Evolutionary conservation across 2,113 vertebrate genomes (phyloP).

Genomic region (Tragelaphus buxtoni): DNA sequence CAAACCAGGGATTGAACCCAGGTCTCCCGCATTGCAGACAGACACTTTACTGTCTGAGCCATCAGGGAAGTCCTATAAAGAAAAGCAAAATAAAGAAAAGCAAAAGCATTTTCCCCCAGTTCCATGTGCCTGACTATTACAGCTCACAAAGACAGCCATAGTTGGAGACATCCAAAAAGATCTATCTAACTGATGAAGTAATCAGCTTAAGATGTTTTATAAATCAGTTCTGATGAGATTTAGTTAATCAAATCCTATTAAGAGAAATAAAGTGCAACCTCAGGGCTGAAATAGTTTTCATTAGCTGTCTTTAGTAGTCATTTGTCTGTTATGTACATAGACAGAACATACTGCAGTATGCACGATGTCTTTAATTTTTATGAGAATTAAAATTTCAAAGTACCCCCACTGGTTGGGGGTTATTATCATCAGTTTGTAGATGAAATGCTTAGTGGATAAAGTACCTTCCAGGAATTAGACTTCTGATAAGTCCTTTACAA

Average conservation of each 20-base stretch:
- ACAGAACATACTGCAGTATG: background rate
- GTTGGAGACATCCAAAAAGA: background rate
- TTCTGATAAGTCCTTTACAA: background rate
- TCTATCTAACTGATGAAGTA: fast-evolving
- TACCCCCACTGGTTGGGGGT: background rate
- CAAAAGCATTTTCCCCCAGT: background rate
- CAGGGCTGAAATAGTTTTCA: background rate
- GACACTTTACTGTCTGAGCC: too few species aligned
- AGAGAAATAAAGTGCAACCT: background rate
- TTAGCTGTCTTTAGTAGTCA: background rate
- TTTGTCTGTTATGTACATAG: fast-evolving
- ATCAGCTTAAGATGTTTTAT: background rate
- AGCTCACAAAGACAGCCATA: fast-evolving
- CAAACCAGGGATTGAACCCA: too few species aligned
- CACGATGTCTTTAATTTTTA: background rate
- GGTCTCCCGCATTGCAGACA: too few species aligned
- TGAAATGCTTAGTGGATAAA: background rate
- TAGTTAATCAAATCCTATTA: background rate
- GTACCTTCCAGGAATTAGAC: background rate
- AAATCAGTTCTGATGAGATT: background rate
- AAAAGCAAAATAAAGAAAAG: constrained; percentile 5
- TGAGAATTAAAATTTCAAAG: background rate
- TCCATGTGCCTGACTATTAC: fast-evolving
- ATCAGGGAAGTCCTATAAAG: too few species aligned
- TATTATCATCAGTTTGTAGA: background rate